A percentile compares a stretch with the other conserved stretches of the same genome.
Evolutionary conservation across 2,113 vertebrate genomes (phyloP).

Genomic region (Oostethus manadensis): DNA sequence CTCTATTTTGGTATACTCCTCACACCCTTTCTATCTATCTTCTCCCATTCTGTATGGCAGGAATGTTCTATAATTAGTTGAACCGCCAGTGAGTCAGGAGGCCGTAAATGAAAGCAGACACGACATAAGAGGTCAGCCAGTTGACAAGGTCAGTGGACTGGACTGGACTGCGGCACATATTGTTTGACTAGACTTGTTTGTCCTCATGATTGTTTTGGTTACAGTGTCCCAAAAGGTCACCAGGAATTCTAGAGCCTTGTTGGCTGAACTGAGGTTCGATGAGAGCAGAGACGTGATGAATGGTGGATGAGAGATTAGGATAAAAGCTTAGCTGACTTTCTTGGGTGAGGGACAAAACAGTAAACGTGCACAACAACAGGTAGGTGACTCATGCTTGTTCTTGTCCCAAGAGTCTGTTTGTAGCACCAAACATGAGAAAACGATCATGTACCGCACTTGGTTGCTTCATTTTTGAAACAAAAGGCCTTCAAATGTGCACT

Average conservation of each 20-base stretch:
- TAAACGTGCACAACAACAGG: neutral
- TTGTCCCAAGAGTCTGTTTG: too few relatives aligned
- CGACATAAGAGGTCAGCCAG: conserved; percentile 63
- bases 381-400: neutral
- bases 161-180: too few relatives aligned
- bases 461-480: too few relatives aligned
- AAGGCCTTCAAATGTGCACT: too few relatives aligned
- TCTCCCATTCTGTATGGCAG: conserved; percentile 53
- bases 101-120: conserved; percentile 66
- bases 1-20: conserved; percentile 37
- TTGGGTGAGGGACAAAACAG: conserved; percentile 15
- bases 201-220: conserved; percentile 53
- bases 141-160: conserved; percentile 56
- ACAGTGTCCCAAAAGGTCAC: conserved; percentile 47
- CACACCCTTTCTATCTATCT: conserved; percentile 42
- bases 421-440: too few relatives aligned
- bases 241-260: conserved; percentile 12
- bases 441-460: too few relatives aligned
- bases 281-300: conserved; percentile 40
- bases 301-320: conserved; percentile 43
- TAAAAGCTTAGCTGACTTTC: conserved; percentile 47
- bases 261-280: neutral
- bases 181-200: conserved; percentile 21
- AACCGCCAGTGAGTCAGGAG: conserved; percentile 66
- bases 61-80: conserved; percentile 72